phyloP scores from a whole-genome alignment of 2,888 invertebrate species.

The Pachycephus smyrnensis region DNA sequence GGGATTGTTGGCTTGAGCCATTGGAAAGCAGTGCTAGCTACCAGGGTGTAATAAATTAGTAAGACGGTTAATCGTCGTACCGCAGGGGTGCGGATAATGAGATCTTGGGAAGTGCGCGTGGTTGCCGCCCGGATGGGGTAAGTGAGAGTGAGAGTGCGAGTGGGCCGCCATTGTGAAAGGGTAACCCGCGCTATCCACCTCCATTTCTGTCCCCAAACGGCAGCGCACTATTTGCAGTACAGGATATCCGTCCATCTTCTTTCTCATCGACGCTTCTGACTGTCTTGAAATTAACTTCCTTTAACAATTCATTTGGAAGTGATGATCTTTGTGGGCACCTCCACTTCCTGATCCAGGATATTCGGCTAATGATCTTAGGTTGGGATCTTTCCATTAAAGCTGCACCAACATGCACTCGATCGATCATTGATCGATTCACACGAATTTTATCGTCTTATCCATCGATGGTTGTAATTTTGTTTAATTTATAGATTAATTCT shows the following conservation, averaged over 20 bases:
- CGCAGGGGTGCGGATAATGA: slow-evolving; percentile 59
- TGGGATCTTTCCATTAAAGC: neutral
- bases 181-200: slow-evolving; percentile 54
- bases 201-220: slow-evolving; percentile 57
- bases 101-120: slow-evolving; percentile 59
- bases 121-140: slow-evolving; percentile 53
- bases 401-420: neutral
- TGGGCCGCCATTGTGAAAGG: slow-evolving; percentile 56
- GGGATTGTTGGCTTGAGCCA: neutral
- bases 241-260: slow-evolving; percentile 60
- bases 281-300: neutral
- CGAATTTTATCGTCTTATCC: neutral
- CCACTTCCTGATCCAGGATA: neutral
- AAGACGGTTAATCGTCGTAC: slow-evolving; percentile 47
- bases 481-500: neutral
- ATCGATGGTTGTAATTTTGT: neutral
- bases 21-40: neutral
- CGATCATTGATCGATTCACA: too few species aligned
- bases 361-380: neutral
- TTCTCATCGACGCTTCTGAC: neutral
- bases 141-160: slow-evolving; percentile 55
- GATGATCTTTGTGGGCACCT: neutral
- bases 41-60: slow-evolving; percentile 2
- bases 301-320: neutral
- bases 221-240: slow-evolving; percentile 63